Evolutionary conservation across 2,113 vertebrate species (phyloP).

Genomic region (Zeus faber): DNA sequence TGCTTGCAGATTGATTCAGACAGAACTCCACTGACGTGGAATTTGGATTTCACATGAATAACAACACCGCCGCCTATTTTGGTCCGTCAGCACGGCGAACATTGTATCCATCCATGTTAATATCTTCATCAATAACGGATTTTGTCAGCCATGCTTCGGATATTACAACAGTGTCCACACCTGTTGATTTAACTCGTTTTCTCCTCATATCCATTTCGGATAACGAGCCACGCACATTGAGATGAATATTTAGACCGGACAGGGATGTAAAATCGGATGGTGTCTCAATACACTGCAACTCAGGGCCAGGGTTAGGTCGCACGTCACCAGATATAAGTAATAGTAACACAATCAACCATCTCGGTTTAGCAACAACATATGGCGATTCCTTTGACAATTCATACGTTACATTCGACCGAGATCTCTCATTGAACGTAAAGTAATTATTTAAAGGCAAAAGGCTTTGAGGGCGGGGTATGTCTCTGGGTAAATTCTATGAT

Average conservation of each 20-base stretch:
- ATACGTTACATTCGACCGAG: too few species aligned
- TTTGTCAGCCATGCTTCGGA: constrained; percentile 21
- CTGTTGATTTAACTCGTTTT: constrained; percentile 22
- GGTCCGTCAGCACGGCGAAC: constrained; percentile 5
- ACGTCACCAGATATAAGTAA: neutral
- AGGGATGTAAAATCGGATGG: constrained; percentile 3
- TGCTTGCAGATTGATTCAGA: constrained; percentile 3
- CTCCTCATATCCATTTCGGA: constrained; percentile 11
- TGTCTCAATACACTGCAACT: too few species aligned
- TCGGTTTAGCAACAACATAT: too few species aligned
- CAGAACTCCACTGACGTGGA: neutral
- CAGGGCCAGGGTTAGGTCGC: too few species aligned
- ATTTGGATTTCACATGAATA: constrained; percentile 1
- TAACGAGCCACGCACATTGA: constrained; percentile 19
- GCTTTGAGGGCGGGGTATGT: too few species aligned
- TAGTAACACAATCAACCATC: too few species aligned
- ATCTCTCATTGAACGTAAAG: too few species aligned
- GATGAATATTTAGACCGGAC: constrained; percentile 18
- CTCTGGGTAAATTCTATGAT: too few species aligned
- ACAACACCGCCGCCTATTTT: constrained; percentile 5
- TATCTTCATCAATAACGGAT: constrained; percentile 11
- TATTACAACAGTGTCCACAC: constrained; percentile 14
- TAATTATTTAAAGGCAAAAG: too few species aligned
- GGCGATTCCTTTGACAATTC: too few species aligned
- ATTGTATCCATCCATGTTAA: constrained; percentile 21